A percentile compares a stretch with the other conserved stretches of the same genome.
Evolutionary conservation across 30 jellyfish, hydroid and myxozoan genomes (phyloP).

Genomic region (Aurelia sp.): DNA sequence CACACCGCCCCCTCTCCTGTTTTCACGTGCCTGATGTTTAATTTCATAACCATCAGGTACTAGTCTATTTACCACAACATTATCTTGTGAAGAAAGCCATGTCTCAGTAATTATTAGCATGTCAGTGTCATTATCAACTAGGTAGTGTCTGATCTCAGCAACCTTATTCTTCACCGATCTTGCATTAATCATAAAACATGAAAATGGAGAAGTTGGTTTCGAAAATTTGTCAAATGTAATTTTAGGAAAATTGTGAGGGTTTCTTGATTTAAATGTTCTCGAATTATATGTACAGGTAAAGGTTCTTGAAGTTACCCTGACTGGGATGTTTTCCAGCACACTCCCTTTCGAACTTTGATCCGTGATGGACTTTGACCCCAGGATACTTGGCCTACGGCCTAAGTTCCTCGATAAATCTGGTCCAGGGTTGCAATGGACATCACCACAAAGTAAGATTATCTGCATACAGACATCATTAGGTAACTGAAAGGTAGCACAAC

Average conservation of each 20-base stretch:
- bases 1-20: conserved; percentile 31
- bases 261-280: too few species aligned
- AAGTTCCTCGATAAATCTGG: conserved; percentile 36
- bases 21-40: conserved; percentile 8
- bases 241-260: too few species aligned
- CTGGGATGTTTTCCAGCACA: too few species aligned
- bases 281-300: too few species aligned
- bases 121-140: conserved; percentile 23
- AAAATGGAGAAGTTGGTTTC: conserved; percentile 2
- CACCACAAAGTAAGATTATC: conserved; percentile 39
- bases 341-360: too few species aligned
- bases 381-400: conserved; percentile 34
- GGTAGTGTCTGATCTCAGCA: conserved; percentile 25
- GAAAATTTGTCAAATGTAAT: background rate
- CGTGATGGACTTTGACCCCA: conserved; percentile 8
- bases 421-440: conserved; percentile 43
- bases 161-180: conserved; percentile 15
- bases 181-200: conserved; percentile 3
- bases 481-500: conserved; percentile 1
- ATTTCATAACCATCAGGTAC: conserved; percentile 18
- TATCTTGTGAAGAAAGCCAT: conserved; percentile 19
- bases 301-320: too few species aligned
- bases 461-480: conserved; percentile 23
- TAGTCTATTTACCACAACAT: conserved; percentile 31
- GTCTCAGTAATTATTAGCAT: conserved; percentile 19